These are phyloP conservation scores for Hyla sarda DNA, from an alignment of 2,113 vertebrate species.

Conservation along the genomic window DNA sequence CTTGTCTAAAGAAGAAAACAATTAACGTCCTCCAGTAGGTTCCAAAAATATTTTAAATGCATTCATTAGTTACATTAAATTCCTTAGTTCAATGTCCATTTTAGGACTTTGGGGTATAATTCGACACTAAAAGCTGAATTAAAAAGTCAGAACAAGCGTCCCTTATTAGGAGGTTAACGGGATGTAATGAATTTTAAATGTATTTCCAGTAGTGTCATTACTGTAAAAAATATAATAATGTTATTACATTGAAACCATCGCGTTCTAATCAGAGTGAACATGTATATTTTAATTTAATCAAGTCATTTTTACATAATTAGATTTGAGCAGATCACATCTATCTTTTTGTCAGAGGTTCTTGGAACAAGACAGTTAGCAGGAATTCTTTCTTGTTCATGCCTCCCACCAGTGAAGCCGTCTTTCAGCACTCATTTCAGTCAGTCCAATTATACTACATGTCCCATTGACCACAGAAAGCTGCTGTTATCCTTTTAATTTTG, in stretches of 20 bases:
- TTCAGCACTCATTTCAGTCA: constrained; percentile 34
- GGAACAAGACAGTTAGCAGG: background rate
- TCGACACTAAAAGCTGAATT: background rate
- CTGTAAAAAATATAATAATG: background rate
- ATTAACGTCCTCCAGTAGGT: background rate
- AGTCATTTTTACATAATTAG: background rate
- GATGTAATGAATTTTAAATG: background rate
- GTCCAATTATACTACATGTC: constrained; percentile 33
- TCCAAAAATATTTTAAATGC: background rate
- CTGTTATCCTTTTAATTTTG: constrained; percentile 33
- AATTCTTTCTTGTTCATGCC: background rate
- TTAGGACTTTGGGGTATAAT: background rate
- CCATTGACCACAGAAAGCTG: constrained; percentile 39
- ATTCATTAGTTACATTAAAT: background rate
- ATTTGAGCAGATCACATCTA: background rate
- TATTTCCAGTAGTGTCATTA: background rate
- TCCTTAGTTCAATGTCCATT: background rate
- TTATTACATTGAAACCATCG: background rate
- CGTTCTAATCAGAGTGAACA: background rate
- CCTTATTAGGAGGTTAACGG: background rate
- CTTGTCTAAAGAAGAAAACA: background rate
- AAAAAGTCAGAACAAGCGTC: background rate
- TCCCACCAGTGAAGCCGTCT: constrained; percentile 17
- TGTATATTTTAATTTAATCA: background rate
- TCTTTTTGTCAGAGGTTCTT: background rate